Conservation (phyloP, 2,888 invertebrate genomes). For the Alloplasta piceator region DNA sequence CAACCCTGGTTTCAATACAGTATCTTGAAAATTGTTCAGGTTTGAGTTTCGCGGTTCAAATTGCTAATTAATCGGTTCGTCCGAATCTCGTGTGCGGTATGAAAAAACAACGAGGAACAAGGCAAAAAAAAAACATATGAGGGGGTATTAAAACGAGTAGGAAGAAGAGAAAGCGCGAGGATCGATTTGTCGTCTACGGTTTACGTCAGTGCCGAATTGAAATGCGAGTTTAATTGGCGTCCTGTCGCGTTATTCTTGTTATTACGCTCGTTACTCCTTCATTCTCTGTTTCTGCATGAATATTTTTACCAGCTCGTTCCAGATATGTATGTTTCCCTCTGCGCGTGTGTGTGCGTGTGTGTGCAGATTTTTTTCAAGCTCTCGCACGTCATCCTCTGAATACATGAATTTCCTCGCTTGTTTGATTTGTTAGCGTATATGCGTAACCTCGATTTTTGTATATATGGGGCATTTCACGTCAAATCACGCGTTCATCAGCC, state of each 20-base stretch:
- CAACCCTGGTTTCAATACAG: too few relatives aligned
- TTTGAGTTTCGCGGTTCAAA: not conserved
- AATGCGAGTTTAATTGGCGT: slow-evolving; percentile 69
- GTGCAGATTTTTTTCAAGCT: slow-evolving; percentile 7
- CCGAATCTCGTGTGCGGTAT: slow-evolving; percentile 7
- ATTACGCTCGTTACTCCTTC: slow-evolving; percentile 60
- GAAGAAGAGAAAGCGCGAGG: slow-evolving; percentile 31
- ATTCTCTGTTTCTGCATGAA: slow-evolving; percentile 19
- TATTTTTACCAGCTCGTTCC: not conserved
- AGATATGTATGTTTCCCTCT: not conserved
- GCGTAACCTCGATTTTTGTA: slow-evolving; percentile 5
- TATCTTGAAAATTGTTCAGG: not conserved
- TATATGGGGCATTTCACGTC: not conserved
- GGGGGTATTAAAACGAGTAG: not conserved
- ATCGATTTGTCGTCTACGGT: slow-evolving; percentile 52
- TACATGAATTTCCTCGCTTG: slow-evolving; percentile 38
- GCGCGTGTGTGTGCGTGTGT: slow-evolving; percentile 1
- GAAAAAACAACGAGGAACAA: not conserved
- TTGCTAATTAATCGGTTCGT: slow-evolving; percentile 50
- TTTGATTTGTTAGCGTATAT: slow-evolving; percentile 4
- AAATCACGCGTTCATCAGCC: too few relatives aligned
- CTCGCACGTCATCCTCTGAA: slow-evolving; percentile 15
- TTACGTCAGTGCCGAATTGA: slow-evolving; percentile 59
- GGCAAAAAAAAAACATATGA: not conserved
- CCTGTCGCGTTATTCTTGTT: slow-evolving; percentile 66